Percentiles rank a stretch among this genome's conserved stretches.
These are phyloP conservation scores for Shinisaurus crocodilurus DNA, from an alignment of 2,113 vertebrate species.

Conservation along the genomic window DNA sequence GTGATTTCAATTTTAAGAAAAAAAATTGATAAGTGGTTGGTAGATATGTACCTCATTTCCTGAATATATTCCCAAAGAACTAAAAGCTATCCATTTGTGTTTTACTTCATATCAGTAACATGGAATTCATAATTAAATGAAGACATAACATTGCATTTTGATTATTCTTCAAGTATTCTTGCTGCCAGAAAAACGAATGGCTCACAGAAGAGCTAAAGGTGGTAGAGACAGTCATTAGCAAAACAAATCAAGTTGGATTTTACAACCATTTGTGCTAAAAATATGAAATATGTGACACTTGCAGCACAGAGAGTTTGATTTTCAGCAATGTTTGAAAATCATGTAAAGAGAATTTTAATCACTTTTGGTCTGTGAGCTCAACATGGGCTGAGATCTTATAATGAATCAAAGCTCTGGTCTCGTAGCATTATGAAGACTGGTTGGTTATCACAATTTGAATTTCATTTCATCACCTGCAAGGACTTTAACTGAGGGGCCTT, in stretches of 20 bases:
- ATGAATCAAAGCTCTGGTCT: background rate
- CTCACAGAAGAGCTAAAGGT: background rate
- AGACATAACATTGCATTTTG: background rate
- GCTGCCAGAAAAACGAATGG: background rate
- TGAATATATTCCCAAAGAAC: background rate
- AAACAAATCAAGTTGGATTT: background rate
- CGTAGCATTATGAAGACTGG: background rate
- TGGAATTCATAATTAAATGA: background rate
- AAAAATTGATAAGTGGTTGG: background rate
- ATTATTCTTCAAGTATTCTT: rapidly evolving
- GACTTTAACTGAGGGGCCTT: background rate
- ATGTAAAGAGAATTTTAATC: background rate
- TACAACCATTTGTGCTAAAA: background rate
- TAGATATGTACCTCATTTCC: background rate
- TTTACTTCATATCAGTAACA: background rate
- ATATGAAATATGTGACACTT: background rate
- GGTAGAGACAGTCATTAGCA: rapidly evolving
- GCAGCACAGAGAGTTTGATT: background rate
- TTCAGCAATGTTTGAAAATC: background rate
- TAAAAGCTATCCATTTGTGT: background rate
- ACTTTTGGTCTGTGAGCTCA: background rate
- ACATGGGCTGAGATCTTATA: background rate
- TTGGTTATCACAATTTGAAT: background rate
- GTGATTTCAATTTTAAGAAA: background rate
- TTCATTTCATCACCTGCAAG: background rate